Percentiles rank a stretch among this genome's conserved stretches.
phyloP scores from a whole-genome alignment of 1,140 invertebrate species.

The Thaumetopoea pityocampa region DNA sequence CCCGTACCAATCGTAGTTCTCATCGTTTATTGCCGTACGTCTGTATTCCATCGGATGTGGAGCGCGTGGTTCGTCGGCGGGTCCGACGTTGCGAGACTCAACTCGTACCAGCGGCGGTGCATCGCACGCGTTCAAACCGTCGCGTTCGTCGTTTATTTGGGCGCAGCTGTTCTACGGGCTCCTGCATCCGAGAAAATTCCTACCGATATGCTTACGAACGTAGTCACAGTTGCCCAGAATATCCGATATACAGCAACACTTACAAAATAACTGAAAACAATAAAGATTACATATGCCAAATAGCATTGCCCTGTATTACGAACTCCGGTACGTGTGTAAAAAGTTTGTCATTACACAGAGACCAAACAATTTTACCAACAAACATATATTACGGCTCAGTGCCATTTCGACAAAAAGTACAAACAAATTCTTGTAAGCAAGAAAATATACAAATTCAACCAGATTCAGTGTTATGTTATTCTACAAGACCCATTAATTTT shows the following conservation, averaged over 20 bases:
- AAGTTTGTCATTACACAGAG: conserved; percentile 6
- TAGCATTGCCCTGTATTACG: conserved; percentile 16
- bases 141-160: conserved; percentile 31
- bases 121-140: conserved; percentile 25
- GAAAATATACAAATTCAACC: conserved; percentile 5
- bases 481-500: background rate
- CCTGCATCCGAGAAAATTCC: conserved; percentile 25
- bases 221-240: conserved; percentile 41
- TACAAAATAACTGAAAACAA: conserved; percentile 42
- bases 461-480: background rate
- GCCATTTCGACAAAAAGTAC: background rate
- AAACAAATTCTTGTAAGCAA: conserved; percentile 3
- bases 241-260: conserved; percentile 30
- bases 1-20: conserved; percentile 9
- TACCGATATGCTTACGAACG: conserved; percentile 31
- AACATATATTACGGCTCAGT: conserved; percentile 14
- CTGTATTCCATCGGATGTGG: conserved; percentile 17
- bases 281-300: conserved; percentile 38
- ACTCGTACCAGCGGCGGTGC: conserved; percentile 1
- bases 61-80: conserved; percentile 20
- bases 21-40: conserved; percentile 26
- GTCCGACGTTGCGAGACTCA: conserved; percentile 9
- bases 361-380: conserved; percentile 7
- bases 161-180: conserved; percentile 39
- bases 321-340: conserved; percentile 7